Percentiles rank a stretch among this genome's conserved stretches.
Evolutionary conservation across 2,797 vertebrate genomes (phyloP).

Genomic region (Dendrocincla tyrannina): DNA sequence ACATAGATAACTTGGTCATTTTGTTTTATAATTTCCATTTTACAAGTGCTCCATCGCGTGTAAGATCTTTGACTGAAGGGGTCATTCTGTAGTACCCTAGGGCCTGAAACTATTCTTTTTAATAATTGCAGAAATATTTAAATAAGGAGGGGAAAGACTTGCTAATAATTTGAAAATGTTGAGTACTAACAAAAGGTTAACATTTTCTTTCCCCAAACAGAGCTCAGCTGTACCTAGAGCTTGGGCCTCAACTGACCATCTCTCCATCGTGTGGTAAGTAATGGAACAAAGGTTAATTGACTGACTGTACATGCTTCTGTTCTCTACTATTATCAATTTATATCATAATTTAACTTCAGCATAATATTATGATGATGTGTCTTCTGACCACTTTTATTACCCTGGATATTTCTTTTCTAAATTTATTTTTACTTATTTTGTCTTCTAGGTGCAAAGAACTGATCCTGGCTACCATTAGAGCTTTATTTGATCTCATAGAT

Average conservation of each 20-base stretch:
- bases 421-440: not conserved
- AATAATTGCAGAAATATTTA: not conserved
- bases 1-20: not conserved
- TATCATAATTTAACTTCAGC: not conserved
- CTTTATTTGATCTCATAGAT: constrained; percentile 93
- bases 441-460: constrained; percentile 94
- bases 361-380: not conserved
- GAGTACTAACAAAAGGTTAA: not conserved
- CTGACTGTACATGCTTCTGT: not conserved
- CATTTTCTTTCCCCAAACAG: constrained; percentile 68
- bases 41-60: not conserved
- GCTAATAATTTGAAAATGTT: not conserved
- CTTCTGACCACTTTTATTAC: not conserved
- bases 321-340: not conserved
- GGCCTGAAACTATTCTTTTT: not conserved
- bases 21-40: not conserved
- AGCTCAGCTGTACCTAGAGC: constrained; percentile 92
- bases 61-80: not conserved
- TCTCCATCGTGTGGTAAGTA: constrained; percentile 97
- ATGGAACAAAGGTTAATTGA: not conserved
- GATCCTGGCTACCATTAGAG: constrained; percentile 89
- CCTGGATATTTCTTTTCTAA: not conserved
- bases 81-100: not conserved
- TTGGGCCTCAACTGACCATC: constrained; percentile 97
- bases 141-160: not conserved